phyloP scores from a whole-genome alignment of 2,797 vertebrate genomes.

The Helicolenus hilgendorfi region DNA sequence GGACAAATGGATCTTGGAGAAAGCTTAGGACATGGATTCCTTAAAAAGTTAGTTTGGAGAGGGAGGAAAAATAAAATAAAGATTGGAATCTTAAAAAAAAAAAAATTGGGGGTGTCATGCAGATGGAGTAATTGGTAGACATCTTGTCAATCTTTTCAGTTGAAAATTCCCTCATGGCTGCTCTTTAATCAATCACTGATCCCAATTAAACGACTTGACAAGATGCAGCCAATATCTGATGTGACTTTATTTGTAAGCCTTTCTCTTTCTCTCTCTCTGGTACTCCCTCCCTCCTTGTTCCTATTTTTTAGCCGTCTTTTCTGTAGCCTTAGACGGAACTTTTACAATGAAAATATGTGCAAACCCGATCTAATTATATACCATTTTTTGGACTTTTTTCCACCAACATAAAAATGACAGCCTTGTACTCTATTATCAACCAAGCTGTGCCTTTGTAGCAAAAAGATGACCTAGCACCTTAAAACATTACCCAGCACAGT shows the following conservation, averaged over 20 bases:
- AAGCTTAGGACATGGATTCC: constrained; percentile 19
- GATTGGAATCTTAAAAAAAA: constrained; percentile 12
- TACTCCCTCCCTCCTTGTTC: neutral
- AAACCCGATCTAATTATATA: neutral
- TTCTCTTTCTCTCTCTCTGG: neutral
- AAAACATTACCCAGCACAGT: neutral
- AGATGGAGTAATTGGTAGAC: constrained; percentile 39
- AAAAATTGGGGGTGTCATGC: neutral
- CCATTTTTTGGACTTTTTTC: neutral
- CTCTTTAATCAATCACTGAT: constrained; percentile 61
- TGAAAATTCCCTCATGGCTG: constrained; percentile 35
- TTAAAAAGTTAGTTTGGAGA: constrained; percentile 5
- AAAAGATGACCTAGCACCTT: neutral
- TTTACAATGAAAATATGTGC: neutral
- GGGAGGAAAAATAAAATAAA: neutral
- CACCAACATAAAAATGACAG: neutral
- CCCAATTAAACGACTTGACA: constrained; percentile 45
- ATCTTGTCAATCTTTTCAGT: constrained; percentile 58
- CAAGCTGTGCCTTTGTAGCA: neutral
- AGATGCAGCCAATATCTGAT: constrained; percentile 10
- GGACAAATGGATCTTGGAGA: constrained; percentile 12
- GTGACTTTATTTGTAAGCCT: neutral
- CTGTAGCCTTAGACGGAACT: neutral
- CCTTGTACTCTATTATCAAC: neutral
- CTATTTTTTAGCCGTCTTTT: neutral